A percentile compares a stretch with the other conserved stretches of the same genome.
Conservation (phyloP, 2,113 vertebrate genomes). For the Cranoglanis bouderius region DNA sequence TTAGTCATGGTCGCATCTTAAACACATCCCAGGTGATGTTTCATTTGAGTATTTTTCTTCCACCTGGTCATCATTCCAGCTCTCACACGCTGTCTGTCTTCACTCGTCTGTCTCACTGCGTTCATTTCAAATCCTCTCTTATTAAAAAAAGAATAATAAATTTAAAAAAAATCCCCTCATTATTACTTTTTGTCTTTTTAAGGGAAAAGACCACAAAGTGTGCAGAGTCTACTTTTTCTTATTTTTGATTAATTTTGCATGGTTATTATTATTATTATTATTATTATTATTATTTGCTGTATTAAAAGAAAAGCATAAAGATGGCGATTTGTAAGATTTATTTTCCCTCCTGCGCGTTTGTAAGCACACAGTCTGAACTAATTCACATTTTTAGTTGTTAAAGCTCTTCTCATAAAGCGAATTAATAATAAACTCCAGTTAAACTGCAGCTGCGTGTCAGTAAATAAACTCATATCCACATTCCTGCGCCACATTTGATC, state of each 20-base stretch:
- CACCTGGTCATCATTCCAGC: slow-evolving; percentile 61
- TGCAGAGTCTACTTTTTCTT: slow-evolving; percentile 78
- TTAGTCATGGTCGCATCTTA: slow-evolving; percentile 51
- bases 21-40: slow-evolving; percentile 57
- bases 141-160: not conserved
- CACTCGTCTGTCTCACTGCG: not conserved
- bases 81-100: not conserved
- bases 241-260: slow-evolving; percentile 66
- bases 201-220: slow-evolving; percentile 73
- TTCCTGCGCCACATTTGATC: not conserved
- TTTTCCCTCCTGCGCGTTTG: slow-evolving; percentile 44
- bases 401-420: slow-evolving; percentile 63
- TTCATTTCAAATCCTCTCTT: not conserved
- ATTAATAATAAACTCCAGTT: not conserved
- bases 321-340: not conserved
- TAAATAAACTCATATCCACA: not conserved
- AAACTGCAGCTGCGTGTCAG: not conserved
- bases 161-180: not conserved
- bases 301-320: slow-evolving; percentile 51
- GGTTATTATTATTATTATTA: slow-evolving; percentile 44
- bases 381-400: slow-evolving; percentile 68
- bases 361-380: slow-evolving; percentile 78
- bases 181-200: slow-evolving; percentile 62
- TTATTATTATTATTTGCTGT: not conserved
- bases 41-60: not conserved